Conservation (phyloP, 2,797 vertebrate genomes). For the Emys orbicularis region DNA sequence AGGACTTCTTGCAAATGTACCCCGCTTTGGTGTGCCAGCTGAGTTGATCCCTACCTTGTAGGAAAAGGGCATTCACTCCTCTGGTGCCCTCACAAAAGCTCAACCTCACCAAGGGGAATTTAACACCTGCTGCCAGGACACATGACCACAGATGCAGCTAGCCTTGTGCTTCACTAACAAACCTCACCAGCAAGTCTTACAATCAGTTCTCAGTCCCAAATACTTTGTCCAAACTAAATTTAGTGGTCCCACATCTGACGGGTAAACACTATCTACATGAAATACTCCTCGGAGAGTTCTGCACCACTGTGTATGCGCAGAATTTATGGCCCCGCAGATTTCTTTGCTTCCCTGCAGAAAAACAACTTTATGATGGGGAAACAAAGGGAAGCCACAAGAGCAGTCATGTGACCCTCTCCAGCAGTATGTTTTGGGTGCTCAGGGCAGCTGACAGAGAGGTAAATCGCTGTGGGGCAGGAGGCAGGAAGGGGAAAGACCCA, state of each 20-base stretch:
- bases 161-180: neutral
- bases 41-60: neutral
- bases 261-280: neutral
- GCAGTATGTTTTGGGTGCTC: too few species aligned
- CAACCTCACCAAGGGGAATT: neutral
- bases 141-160: neutral
- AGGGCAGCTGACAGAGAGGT: too few species aligned
- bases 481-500: too few species aligned
- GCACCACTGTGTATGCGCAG: too few species aligned
- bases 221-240: neutral
- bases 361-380: too few species aligned
- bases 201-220: neutral
- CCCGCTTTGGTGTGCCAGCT: neutral
- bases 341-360: too few species aligned
- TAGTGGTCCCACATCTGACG: neutral
- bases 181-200: neutral
- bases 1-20: neutral
- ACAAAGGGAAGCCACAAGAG: too few species aligned
- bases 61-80: neutral
- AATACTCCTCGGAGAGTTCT: too few species aligned
- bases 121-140: neutral
- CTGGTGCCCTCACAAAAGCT: neutral
- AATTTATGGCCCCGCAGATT: too few species aligned
- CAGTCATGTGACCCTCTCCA: too few species aligned
- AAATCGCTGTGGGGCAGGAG: too few species aligned